phyloP scores from a whole-genome alignment of 1,140 invertebrate species.

The Drosophila serrata region DNA sequence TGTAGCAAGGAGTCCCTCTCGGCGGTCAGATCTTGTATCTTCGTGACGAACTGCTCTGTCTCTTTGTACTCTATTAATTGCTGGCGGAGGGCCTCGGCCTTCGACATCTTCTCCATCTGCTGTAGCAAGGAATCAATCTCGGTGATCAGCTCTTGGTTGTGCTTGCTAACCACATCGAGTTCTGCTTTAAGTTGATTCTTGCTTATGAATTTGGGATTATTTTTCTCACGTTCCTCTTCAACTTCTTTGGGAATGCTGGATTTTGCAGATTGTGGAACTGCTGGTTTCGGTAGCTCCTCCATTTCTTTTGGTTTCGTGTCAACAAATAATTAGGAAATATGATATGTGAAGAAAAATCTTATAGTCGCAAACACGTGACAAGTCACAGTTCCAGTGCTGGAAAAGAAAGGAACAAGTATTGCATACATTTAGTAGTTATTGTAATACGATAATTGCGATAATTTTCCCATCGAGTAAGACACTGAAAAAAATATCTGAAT shows the following conservation, averaged over 20 bases:
- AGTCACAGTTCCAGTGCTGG: too few relatives aligned
- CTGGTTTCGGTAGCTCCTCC: not conserved
- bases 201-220: not conserved
- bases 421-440: too few relatives aligned
- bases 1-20: conserved; percentile 7
- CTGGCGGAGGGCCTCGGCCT: not conserved
- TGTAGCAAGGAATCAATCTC: conserved; percentile 3
- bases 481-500: too few relatives aligned
- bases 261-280: not conserved
- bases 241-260: not conserved
- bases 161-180: not conserved
- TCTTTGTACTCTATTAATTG: not conserved
- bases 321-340: too few relatives aligned
- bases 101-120: not conserved
- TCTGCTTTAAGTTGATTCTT: not conserved
- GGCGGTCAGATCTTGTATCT: not conserved
- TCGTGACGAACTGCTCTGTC: not conserved
- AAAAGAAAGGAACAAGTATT: too few relatives aligned
- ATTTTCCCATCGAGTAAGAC: too few relatives aligned
- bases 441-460: too few relatives aligned
- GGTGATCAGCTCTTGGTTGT: not conserved
- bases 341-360: too few relatives aligned
- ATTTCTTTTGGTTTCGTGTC: too few relatives aligned
- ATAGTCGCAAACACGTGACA: too few relatives aligned
- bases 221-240: not conserved